Conservation (phyloP, 2,113 vertebrate genomes). For the Passer domesticus region DNA sequence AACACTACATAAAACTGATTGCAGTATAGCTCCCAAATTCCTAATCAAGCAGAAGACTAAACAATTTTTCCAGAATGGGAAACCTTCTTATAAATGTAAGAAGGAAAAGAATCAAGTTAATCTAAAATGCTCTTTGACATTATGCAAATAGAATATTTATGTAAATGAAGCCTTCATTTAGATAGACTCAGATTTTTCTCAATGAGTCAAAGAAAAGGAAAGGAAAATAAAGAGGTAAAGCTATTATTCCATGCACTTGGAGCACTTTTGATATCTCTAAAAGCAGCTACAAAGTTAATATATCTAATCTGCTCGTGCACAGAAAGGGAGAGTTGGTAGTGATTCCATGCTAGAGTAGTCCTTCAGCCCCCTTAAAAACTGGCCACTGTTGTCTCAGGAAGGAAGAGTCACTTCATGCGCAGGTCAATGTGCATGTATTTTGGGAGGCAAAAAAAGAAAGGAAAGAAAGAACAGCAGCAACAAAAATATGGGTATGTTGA, state of each 20-base stretch:
- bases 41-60: background rate
- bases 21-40: background rate
- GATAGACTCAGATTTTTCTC: background rate
- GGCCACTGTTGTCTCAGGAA: background rate
- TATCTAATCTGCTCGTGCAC: background rate
- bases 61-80: background rate
- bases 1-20: background rate
- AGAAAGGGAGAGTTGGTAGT: background rate
- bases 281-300: background rate
- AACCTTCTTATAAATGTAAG: background rate
- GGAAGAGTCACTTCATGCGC: background rate
- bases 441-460: background rate
- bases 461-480: background rate
- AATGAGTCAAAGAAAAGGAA: background rate
- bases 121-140: background rate
- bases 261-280: background rate
- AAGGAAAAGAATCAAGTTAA: background rate
- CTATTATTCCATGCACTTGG: background rate
- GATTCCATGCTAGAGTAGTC: background rate
- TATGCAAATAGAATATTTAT: background rate
- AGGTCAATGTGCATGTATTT: fast-evolving
- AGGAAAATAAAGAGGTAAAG: background rate
- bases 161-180: background rate
- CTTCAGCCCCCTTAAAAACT: background rate
- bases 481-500: background rate